Conservation (phyloP, 2,797 vertebrate species). For the Pampus argenteus region DNA sequence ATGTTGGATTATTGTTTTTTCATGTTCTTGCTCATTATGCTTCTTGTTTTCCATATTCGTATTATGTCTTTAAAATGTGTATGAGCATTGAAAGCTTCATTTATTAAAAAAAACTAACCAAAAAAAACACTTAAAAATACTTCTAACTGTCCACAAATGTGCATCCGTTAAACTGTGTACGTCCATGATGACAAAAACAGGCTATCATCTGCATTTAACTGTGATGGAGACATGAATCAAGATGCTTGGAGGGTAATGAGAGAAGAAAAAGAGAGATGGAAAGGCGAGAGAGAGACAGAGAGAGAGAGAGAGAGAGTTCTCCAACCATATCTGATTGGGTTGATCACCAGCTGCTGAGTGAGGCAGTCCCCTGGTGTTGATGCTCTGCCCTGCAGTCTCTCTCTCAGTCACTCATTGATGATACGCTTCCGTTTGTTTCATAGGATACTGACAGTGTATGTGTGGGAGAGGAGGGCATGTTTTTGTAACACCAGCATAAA, state of each 20-base stretch:
- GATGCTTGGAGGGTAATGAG: conserved; percentile 46
- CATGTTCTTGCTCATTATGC: conserved; percentile 6
- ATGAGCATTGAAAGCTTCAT: not conserved
- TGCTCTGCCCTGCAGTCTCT: conserved; percentile 64
- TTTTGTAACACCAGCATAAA: not conserved
- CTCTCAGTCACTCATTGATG: conserved; percentile 74
- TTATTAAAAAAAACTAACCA: not conserved
- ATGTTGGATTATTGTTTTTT: not conserved
- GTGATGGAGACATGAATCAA: conserved; percentile 60
- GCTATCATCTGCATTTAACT: conserved; percentile 46
- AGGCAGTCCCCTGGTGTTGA: conserved; percentile 56
- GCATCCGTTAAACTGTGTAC: conserved; percentile 39
- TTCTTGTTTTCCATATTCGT: not conserved
- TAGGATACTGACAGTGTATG: conserved; percentile 15
- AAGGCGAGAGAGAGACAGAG: conserved; percentile 8
- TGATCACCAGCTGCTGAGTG: conserved; percentile 78
- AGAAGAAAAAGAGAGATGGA: conserved; percentile 37
- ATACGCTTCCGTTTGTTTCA: conserved; percentile 66
- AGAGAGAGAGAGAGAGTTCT: conserved; percentile 39
- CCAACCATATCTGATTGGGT: conserved; percentile 75
- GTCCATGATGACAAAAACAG: conserved; percentile 32
- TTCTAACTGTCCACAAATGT: conserved; percentile 1
- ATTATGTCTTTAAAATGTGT: conserved; percentile 14
- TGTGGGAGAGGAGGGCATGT: not conserved
- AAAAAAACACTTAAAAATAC: conserved; percentile 7